A percentile compares a stretch with the other conserved stretches of the same genome.
phyloP scores from a whole-genome alignment of 2,888 invertebrate species.

The Sarcophaga variegata region DNA sequence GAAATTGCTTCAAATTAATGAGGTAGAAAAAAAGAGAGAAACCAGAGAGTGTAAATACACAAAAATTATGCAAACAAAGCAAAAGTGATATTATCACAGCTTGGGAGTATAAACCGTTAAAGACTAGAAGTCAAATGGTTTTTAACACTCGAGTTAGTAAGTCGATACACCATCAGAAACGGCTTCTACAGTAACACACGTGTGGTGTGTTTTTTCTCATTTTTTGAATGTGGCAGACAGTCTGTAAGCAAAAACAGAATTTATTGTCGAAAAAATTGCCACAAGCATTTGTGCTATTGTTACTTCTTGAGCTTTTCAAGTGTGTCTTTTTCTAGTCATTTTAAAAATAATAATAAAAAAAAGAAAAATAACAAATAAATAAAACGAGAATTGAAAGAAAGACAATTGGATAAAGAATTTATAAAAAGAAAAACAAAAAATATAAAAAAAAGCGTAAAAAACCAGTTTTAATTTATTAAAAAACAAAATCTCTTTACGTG shows the following conservation, averaged over 20 bases:
- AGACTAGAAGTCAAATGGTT: conserved; percentile 51
- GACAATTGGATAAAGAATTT: not conserved
- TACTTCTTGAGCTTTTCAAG: not conserved
- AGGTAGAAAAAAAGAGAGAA: not conserved
- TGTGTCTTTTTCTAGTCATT: not conserved
- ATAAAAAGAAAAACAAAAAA: not conserved
- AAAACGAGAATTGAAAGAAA: not conserved
- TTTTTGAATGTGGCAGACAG: not conserved
- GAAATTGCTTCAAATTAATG: not conserved
- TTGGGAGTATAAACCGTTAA: conserved; percentile 48
- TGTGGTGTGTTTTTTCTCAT: not conserved
- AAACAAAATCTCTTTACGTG: conserved; percentile 30
- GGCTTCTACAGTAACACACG: not conserved
- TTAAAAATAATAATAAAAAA: not conserved
- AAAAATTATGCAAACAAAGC: not conserved
- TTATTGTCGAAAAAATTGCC: no score
- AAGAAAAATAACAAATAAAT: not conserved
- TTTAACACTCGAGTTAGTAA: conserved; percentile 53
- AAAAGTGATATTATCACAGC: conserved; percentile 48
- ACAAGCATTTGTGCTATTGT: not conserved
- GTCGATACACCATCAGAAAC: not conserved
- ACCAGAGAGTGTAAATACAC: not conserved
- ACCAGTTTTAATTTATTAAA: not conserved
- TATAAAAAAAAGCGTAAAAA: not conserved
- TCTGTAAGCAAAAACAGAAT: conserved; percentile 22